Percentiles rank a stretch among this genome's conserved stretches.
Conservation (phyloP, 2,113 vertebrate species). For the Actinemys pallida region DNA sequence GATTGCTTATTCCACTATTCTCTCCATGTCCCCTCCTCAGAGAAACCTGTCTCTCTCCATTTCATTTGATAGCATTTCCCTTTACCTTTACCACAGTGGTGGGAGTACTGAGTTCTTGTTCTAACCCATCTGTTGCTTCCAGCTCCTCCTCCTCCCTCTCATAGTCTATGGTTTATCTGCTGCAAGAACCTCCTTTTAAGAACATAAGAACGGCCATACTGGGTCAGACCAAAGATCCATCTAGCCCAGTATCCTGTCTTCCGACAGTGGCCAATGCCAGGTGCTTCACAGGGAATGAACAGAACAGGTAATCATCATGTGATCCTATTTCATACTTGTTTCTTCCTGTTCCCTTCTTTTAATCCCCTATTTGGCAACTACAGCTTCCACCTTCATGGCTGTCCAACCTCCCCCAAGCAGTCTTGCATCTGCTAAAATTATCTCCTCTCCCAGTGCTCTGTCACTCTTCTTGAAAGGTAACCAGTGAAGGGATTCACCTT, state of each 20-base stretch:
- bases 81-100: neutral
- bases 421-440: neutral
- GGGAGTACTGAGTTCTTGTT: neutral
- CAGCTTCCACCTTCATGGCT: neutral
- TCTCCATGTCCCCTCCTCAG: neutral
- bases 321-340: neutral
- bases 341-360: neutral
- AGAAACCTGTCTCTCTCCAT: neutral
- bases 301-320: no score
- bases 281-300: no score
- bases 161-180: neutral
- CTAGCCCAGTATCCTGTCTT: no score
- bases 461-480: neutral
- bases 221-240: no score
- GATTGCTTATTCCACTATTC: neutral
- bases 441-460: neutral
- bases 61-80: neutral
- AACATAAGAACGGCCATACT: no score
- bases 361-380: neutral
- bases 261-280: no score
- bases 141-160: neutral
- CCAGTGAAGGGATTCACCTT: neutral
- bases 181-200: neutral
- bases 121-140: neutral
- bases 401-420: neutral